phyloP scores from a whole-genome alignment of 1,140 invertebrate species.

The Scaptodrosophila lebanonensis region DNA sequence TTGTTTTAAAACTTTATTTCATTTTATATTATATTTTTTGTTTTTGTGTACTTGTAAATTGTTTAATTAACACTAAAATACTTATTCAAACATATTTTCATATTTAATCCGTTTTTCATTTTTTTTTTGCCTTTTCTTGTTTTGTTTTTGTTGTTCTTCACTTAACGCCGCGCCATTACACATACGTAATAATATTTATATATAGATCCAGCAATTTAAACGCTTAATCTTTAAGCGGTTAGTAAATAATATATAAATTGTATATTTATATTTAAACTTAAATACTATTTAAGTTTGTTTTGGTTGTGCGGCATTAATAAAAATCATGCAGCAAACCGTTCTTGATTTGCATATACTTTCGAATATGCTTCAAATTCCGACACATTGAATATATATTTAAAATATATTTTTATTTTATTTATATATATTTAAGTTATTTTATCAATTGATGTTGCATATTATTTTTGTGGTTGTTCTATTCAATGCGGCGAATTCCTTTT shows the following conservation, averaged over 20 bases:
- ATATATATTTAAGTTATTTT: conserved; percentile 42
- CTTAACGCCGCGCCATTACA: conserved; percentile 48
- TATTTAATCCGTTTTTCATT: conserved; percentile 56
- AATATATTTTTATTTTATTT: conserved; percentile 56
- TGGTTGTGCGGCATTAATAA: conserved; percentile 40
- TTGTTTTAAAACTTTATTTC: conserved; percentile 77
- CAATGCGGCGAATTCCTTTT: conserved; percentile 55
- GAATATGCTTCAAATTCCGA: conserved; percentile 59
- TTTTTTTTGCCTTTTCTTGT: conserved; percentile 25
- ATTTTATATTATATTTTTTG: conserved; percentile 70
- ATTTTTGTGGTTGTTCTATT: conserved; percentile 17
- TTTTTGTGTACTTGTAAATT: conserved; percentile 76
- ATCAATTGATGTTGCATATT: conserved; percentile 48
- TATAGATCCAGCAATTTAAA: conserved; percentile 67
- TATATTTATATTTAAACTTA: conserved; percentile 53
- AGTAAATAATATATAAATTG: conserved; percentile 65
- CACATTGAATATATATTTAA: conserved; percentile 72
- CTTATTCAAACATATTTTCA: conserved; percentile 76
- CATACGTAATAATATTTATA: conserved; percentile 48
- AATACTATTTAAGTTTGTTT: conserved; percentile 61
- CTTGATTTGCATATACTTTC: conserved; percentile 18
- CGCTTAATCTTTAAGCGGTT: conserved; percentile 60
- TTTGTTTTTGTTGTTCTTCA: conserved; percentile 32
- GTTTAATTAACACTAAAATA: conserved; percentile 77
- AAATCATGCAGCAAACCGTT: conserved; percentile 40